Conservation (phyloP, 2,888 invertebrate species). For the Phyto melanocephala region DNA sequence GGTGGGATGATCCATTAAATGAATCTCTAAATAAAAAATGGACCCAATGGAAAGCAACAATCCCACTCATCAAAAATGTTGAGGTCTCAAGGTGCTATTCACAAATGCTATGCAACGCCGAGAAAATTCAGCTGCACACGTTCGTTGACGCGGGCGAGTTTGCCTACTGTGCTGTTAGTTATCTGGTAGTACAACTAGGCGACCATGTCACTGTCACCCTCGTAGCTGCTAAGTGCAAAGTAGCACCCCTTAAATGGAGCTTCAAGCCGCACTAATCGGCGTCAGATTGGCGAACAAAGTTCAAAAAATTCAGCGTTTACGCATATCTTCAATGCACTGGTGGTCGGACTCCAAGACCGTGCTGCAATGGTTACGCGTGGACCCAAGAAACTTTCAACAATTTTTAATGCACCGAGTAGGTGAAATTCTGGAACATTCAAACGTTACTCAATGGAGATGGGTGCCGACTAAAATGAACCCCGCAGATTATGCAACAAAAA, state of each 20-base stretch:
- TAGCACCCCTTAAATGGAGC: constrained; percentile 54
- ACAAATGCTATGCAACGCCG: background rate
- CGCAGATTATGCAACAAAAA: constrained; percentile 57
- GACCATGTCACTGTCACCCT: constrained; percentile 14
- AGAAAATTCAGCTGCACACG: constrained; percentile 33
- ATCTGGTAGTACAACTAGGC: background rate
- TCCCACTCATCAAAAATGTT: constrained; percentile 20
- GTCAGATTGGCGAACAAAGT: constrained; percentile 29
- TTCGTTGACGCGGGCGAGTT: constrained; percentile 48
- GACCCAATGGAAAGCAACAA: constrained; percentile 37
- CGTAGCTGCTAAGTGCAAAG: constrained; percentile 41
- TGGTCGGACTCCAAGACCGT: constrained; percentile 55
- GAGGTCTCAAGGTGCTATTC: constrained; percentile 36
- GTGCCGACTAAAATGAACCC: constrained; percentile 50
- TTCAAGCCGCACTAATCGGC: constrained; percentile 6
- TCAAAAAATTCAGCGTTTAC: background rate
- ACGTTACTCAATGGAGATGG: constrained; percentile 51
- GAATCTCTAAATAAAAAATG: constrained; percentile 33
- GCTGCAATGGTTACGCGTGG: constrained; percentile 4
- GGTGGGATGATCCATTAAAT: constrained; percentile 43
- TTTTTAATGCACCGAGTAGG: constrained; percentile 51
- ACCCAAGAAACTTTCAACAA: constrained; percentile 3
- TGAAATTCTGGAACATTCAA: constrained; percentile 56
- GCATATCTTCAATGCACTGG: constrained; percentile 8
- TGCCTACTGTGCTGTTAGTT: constrained; percentile 47